phyloP scores from a whole-genome alignment of 1,140 invertebrate species.

The Papilio aristodemus region DNA sequence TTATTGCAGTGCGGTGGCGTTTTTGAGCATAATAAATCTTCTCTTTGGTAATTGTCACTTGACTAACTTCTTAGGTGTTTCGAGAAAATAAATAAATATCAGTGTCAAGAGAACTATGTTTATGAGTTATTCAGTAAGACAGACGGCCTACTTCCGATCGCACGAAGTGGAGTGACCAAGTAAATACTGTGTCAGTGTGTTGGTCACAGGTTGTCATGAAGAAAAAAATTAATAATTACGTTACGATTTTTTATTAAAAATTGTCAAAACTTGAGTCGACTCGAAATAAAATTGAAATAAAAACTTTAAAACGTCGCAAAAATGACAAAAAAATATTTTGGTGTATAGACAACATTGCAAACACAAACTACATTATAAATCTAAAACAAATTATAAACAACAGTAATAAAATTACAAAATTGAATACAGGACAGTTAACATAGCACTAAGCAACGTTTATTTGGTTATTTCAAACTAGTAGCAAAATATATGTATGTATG shows the following conservation, averaged over 20 bases:
- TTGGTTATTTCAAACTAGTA: neutral
- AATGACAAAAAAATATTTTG: neutral
- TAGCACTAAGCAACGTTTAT: neutral
- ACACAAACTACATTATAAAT: neutral
- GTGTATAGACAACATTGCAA: neutral
- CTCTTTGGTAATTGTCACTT: neutral
- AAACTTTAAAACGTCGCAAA: neutral
- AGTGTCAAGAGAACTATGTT: slow-evolving; percentile 44
- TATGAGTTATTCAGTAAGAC: slow-evolving; percentile 59
- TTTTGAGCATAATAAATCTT: neutral
- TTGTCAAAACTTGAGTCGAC: too few relatives aligned
- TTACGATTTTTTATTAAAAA: neutral
- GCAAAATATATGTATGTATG: neutral
- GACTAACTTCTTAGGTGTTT: neutral
- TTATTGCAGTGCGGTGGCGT: neutral
- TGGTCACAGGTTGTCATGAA: slow-evolving; percentile 5
- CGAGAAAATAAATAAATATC: slow-evolving; percentile 23
- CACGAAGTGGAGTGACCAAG: slow-evolving; percentile 57
- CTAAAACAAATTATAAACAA: neutral
- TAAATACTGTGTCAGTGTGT: slow-evolving; percentile 29
- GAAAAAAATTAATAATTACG: too few relatives aligned
- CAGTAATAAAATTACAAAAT: slow-evolving; percentile 3
- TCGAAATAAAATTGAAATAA: neutral
- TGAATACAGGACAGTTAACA: slow-evolving; percentile 26
- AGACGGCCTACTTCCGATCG: slow-evolving; percentile 64